Base-by-base conservation (phyloP, 2,888 invertebrate species). In the Silvanus unidentatus region DNA sequence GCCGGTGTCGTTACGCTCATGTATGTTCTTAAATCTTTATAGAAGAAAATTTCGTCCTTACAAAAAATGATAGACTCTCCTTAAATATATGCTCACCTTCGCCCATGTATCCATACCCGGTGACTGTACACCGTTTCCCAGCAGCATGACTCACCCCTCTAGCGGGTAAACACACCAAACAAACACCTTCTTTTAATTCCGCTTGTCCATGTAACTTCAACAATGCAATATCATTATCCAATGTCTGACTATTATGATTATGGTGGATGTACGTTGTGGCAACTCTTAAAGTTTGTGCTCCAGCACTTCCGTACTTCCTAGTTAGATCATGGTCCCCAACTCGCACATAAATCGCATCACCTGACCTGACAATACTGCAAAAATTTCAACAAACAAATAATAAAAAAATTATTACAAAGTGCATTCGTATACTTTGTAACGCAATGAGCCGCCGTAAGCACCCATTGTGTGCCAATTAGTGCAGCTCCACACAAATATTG, bases 221-320 rank as follows among this genome's bases (percentile, higher is more conserved):
- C 48, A 96, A 69, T 1, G 96, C 96, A 51, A 96, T 93, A 62
- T 96, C 95, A 62, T 96, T 94, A 68, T 93, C 94, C 54, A 94
- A 73, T 1, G 94, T 94, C 71, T 93, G 93, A 57, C 91, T 90
- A 72, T 94, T 94, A 75, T 94, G 94, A 73, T 94, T 94, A 71
- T 94, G 94, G 65, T 94, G 94, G 49, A 94, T 94, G 70, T 94
- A 94, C 0, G 93, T 93, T 42, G 94, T 94, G 42, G 91, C 90
- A 1, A 94, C 93, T 11, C 91, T 77, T 13, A 93, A 74, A 0
- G 93, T 93, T 73, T 93, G 92, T 0, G 93, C 93, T 8, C 91
- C 92, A 0, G 91, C 90, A 55, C 90, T 92, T 22, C 92, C 93
- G 67, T 89, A 90, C 69, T 92, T 91, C 46, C 89, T 76, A 1